phyloP scores from a whole-genome alignment of 1,140 invertebrate genomes.

The Sipha flava region DNA sequence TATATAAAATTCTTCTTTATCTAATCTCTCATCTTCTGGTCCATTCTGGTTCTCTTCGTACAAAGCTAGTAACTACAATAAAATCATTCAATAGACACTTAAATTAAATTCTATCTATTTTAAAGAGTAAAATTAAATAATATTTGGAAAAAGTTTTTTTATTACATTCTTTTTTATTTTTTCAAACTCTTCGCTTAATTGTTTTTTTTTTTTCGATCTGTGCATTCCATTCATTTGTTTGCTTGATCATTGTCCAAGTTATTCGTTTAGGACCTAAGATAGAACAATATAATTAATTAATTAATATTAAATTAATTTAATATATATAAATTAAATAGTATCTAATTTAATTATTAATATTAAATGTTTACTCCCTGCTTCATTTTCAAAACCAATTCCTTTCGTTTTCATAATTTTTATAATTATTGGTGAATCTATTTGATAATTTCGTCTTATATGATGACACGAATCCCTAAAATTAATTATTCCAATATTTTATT shows the following conservation, averaged over 20 bases:
- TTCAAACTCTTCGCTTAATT: conserved; percentile 10
- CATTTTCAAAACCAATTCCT: background rate
- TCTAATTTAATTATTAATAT: background rate
- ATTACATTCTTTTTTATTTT: conserved; percentile 29
- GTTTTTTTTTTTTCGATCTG: background rate
- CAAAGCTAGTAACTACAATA: conserved; percentile 18
- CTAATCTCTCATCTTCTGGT: conserved; percentile 29
- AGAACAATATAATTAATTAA: background rate
- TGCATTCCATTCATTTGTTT: background rate
- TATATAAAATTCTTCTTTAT: conserved; percentile 34
- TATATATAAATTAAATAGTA: no score
- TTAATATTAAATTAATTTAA: no score
- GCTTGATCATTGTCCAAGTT: conserved; percentile 6
- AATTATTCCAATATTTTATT: no score
- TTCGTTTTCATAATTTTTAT: background rate
- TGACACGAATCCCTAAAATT: background rate
- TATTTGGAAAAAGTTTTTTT: no score
- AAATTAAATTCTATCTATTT: no score
- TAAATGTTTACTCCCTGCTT: background rate
- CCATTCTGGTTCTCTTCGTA: conserved; percentile 25
- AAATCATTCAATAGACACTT: no score
- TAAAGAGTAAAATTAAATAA: no score
- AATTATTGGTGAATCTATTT: background rate
- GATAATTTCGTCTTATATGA: background rate
- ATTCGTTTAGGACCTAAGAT: conserved; percentile 4